Conservation (phyloP, 2,113 vertebrate genomes). For the Mesoclemmys tuberculata region DNA sequence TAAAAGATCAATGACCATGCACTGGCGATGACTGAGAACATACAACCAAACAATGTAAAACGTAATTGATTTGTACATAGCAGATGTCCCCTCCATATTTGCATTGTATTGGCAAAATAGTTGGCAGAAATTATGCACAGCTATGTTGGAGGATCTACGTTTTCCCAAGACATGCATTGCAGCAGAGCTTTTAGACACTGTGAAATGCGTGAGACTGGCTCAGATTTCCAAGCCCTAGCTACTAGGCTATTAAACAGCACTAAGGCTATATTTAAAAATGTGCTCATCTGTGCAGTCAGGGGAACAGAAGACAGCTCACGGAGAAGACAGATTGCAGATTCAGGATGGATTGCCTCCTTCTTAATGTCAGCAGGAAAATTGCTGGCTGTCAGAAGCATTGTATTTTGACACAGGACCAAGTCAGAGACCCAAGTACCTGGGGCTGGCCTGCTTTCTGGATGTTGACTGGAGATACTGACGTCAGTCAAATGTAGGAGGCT, state of each 20-base stretch:
- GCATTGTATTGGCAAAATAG: accelerated
- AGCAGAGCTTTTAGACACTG: background rate
- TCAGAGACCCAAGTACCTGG: background rate
- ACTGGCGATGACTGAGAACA: background rate
- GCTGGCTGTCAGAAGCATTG: background rate
- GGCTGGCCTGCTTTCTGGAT: background rate
- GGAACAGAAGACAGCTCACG: background rate
- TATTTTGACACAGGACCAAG: background rate
- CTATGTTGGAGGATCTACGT: background rate
- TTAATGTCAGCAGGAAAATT: accelerated
- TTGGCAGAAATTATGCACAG: background rate
- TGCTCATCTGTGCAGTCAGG: background rate
- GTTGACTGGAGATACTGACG: no score
- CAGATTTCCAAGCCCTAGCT: background rate
- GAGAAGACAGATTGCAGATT: background rate
- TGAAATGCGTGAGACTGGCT: background rate
- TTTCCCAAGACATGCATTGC: background rate
- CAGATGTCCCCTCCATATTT: accelerated
- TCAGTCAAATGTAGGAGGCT: background rate
- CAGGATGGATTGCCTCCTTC: background rate
- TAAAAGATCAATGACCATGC: constrained; percentile 3
- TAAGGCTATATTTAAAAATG: background rate
- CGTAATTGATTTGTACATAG: background rate
- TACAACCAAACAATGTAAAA: background rate
- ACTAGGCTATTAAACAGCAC: background rate